phyloP scores from a whole-genome alignment of 2,797 vertebrate species.

The Taeniopygia guttata region DNA sequence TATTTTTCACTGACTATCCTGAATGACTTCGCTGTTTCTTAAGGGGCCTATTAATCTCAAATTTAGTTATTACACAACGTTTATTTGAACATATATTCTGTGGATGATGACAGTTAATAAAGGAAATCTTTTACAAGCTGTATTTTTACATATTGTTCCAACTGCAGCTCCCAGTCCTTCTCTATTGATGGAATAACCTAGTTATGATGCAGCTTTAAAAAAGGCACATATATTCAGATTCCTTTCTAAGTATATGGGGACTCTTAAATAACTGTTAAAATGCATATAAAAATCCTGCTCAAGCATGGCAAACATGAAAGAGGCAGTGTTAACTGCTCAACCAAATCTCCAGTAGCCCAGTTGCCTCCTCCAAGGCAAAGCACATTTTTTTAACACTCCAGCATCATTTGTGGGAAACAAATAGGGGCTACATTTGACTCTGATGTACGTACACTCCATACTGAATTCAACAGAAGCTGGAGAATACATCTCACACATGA shows the following conservation, averaged over 20 bases:
- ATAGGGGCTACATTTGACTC: neutral
- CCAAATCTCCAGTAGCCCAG: slow-evolving; percentile 57
- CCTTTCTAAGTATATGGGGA: slow-evolving; percentile 75
- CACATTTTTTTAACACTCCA: slow-evolving; percentile 9
- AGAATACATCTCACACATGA: neutral
- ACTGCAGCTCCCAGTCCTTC: slow-evolving; percentile 79
- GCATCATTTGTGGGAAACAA: neutral
- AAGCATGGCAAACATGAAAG: slow-evolving; percentile 60
- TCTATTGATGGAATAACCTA: slow-evolving; percentile 80
- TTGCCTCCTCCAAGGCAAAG: slow-evolving; percentile 40
- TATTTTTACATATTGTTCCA: slow-evolving; percentile 89
- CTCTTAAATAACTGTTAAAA: slow-evolving; percentile 82
- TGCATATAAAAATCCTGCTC: slow-evolving; percentile 71
- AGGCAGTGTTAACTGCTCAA: slow-evolving; percentile 57
- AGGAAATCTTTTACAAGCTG: slow-evolving; percentile 86
- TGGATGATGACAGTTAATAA: slow-evolving; percentile 95
- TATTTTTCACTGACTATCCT: slow-evolving; percentile 92
- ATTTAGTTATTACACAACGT: slow-evolving; percentile 90
- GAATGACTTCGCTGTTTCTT: slow-evolving; percentile 81
- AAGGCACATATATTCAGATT: slow-evolving; percentile 80
- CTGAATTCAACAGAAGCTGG: neutral
- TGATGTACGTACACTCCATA: neutral
- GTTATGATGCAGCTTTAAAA: slow-evolving; percentile 71
- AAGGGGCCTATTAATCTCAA: slow-evolving; percentile 91
- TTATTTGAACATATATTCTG: slow-evolving; percentile 99